These are phyloP conservation scores for Xanthorhoe spadicearia DNA, from an alignment of 2,888 invertebrate species.

Conservation along the genomic window DNA sequence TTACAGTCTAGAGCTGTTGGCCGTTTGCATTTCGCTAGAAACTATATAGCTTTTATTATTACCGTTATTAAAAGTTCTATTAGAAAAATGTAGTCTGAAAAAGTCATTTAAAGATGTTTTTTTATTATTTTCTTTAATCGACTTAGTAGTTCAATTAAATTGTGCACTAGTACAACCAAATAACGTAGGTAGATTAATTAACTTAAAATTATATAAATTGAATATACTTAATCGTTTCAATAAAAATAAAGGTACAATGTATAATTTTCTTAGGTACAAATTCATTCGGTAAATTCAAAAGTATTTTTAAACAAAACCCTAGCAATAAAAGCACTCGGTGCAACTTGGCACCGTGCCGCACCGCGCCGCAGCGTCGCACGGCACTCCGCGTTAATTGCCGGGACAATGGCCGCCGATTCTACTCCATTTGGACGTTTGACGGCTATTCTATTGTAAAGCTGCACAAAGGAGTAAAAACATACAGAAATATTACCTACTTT, in stretches of 20 bases:
- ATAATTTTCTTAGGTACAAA: too few species aligned
- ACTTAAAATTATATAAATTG: too few species aligned
- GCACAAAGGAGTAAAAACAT: not conserved
- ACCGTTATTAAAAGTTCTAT: too few species aligned
- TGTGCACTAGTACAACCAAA: not conserved
- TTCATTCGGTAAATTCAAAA: not conserved
- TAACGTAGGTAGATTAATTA: too few species aligned
- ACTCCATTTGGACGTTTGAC: constrained; percentile 7
- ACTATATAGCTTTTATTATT: not conserved
- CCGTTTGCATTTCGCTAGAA: not conserved
- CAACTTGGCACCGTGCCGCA: constrained; percentile 1
- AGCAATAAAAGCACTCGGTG: not conserved
- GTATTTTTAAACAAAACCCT: not conserved
- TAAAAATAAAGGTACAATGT: too few species aligned
- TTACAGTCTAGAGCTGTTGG: constrained; percentile 7
- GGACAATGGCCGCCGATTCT: constrained; percentile 4
- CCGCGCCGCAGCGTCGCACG: not conserved
- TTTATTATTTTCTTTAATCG: too few species aligned
- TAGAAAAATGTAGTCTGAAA: too few species aligned
- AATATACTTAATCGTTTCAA: too few species aligned
- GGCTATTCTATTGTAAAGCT: not conserved
- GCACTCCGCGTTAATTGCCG: constrained; percentile 9
- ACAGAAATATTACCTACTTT: too few species aligned
- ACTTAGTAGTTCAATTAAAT: too few species aligned
- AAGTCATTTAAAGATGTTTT: too few species aligned